Evolutionary conservation across 2,113 vertebrate genomes (phyloP), one percentile per base, ranked within the genome.

Genomic region (Psilopsiagon aurifrons): DNA sequence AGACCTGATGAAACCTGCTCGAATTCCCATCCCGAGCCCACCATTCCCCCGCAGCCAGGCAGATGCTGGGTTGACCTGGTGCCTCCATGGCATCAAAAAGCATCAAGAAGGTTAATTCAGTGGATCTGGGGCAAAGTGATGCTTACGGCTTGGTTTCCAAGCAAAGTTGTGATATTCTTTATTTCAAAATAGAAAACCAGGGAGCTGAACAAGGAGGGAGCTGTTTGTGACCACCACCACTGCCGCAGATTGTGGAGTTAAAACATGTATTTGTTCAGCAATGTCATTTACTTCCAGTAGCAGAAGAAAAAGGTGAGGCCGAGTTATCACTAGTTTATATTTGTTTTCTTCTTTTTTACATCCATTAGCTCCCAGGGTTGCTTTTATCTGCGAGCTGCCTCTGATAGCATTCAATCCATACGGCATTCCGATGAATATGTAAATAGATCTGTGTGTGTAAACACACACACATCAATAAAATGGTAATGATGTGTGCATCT

Each of bases 401-500:
- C 88, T 59, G 92, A 55, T 51, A 92, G 73, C 11, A 90, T 78
- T 88, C 90, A 92, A 88, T 93, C 49, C 79, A 74, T 95, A 39
- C 81, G 74, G 79, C 87, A 46, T 88, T 73, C 83, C 87, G 59
- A 85, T 95, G 89, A 95, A 94, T 96, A 97, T 96, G 91, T 94
- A 97, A 96, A 95, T 95, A 91, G 89, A 80, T 85, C 74, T 85
- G 86, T 88, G 89, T 94, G 93, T 95, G 90, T 93, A 97, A 96
- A 96, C 94, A 96, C 93, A 94, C 91, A 35, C 2, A 6, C 94
- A 92, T 86, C 95, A 96, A 96, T 96, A 96, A 96, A 81, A 81
- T 1, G 51, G 91, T 94, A 97, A 97, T 95, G 95, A 95, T 92
- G 91, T 94, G 83, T 90, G 14, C 85, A 77, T 93, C 94, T 95